Evolutionary conservation across 2,888 invertebrate species (phyloP).

Genomic region (Epirrita christyi): DNA sequence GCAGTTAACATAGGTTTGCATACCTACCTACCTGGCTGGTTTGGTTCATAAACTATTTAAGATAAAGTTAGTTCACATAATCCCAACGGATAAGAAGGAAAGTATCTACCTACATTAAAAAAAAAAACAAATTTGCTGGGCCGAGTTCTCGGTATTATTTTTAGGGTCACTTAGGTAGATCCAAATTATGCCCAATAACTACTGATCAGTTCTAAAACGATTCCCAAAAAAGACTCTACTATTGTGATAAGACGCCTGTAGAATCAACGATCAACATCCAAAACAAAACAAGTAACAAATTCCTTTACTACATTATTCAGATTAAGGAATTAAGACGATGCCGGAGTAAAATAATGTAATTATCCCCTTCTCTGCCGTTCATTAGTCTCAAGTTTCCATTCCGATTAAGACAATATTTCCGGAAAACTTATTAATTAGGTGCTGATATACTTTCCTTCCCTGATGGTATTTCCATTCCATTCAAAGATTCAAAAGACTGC

Average conservation of each 20-base stretch:
- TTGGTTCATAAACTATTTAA: too few relatives aligned
- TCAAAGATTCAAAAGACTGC: neutral
- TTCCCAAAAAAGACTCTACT: too few relatives aligned
- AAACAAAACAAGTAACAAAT: slow-evolving; percentile 14
- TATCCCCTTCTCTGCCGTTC: slow-evolving; percentile 38
- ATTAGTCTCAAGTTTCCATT: slow-evolving; percentile 46
- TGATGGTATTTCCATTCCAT: slow-evolving; percentile 4
- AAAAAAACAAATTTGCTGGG: too few relatives aligned
- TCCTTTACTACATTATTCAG: slow-evolving; percentile 11
- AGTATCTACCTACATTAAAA: too few relatives aligned
- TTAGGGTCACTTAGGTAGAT: too few relatives aligned
- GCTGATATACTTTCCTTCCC: slow-evolving; percentile 7
- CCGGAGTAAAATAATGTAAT: slow-evolving; percentile 35
- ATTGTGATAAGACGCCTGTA: neutral
- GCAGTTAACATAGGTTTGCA: too few relatives aligned
- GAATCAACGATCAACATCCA: neutral
- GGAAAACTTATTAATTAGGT: slow-evolving; percentile 45
- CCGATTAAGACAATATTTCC: slow-evolving; percentile 44
- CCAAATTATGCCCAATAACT: too few relatives aligned
- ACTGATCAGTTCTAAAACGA: too few relatives aligned
- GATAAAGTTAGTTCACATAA: too few relatives aligned
- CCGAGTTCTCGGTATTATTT: too few relatives aligned
- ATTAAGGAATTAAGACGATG: slow-evolving; percentile 19
- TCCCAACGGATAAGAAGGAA: too few relatives aligned
- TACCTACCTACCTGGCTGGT: too few relatives aligned